These are phyloP conservation scores for Diabrotica undecimpunctata DNA, from an alignment of 1,140 invertebrate species.

Conservation along the genomic window DNA sequence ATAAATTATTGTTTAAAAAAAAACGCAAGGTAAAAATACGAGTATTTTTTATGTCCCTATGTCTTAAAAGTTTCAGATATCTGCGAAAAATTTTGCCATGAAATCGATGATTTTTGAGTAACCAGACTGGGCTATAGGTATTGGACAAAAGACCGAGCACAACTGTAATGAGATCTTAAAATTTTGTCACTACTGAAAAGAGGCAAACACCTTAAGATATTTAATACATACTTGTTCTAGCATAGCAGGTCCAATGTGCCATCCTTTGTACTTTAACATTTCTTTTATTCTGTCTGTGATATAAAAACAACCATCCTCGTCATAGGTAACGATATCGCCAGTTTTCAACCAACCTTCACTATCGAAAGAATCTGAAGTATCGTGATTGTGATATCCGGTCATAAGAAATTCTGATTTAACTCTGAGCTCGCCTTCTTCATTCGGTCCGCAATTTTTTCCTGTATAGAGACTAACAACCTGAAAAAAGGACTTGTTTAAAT, in stretches of 20 bases:
- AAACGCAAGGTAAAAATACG: too few species aligned
- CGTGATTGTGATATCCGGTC: conserved; percentile 53
- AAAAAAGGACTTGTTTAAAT: too few species aligned
- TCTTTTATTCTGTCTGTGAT: conserved; percentile 71
- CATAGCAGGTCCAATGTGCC: conserved; percentile 47
- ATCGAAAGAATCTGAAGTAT: conserved; percentile 50
- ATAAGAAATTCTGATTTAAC: conserved; percentile 51
- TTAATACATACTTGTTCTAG: conserved; percentile 52
- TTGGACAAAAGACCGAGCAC: too few species aligned
- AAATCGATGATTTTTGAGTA: too few species aligned
- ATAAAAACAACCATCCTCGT: conserved; percentile 61
- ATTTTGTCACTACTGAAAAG: too few species aligned
- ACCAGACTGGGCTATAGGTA: too few species aligned
- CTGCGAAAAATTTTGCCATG: too few species aligned
- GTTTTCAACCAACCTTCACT: conserved; percentile 63
- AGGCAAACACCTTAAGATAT: too few species aligned
- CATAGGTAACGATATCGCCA: conserved; percentile 67
- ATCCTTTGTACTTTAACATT: conserved; percentile 63
- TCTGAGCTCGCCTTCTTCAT: conserved; percentile 57
- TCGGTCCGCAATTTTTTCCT: conserved; percentile 48
- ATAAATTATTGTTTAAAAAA: too few species aligned
- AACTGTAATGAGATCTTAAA: too few species aligned
- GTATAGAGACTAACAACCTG: conserved; percentile 48
- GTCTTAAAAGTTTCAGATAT: too few species aligned
- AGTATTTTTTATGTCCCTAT: too few species aligned